These are phyloP conservation scores for Lineus longissimus DNA, from an alignment of 1,140 invertebrate species.

Conservation along the genomic window DNA sequence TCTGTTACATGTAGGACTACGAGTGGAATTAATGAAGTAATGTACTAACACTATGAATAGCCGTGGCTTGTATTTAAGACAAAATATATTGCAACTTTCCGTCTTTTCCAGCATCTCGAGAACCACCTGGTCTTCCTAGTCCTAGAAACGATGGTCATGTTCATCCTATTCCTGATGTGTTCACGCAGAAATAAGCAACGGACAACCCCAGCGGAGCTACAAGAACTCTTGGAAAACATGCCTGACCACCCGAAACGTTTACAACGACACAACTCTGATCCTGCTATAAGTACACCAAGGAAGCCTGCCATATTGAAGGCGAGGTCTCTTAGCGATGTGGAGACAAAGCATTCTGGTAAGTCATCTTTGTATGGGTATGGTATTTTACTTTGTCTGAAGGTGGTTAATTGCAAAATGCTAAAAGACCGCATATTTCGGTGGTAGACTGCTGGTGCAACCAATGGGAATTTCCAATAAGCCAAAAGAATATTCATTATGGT, in stretches of 20 bases:
- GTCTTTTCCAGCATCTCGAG: conserved; percentile 54
- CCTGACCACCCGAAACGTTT: conserved; percentile 12
- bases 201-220: conserved; percentile 24
- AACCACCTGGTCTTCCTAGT: conserved; percentile 58
- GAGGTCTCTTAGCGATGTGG: neutral
- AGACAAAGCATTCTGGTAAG: neutral
- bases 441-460: no score
- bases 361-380: neutral
- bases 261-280: neutral
- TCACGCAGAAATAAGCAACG: conserved; percentile 34
- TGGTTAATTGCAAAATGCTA: neutral
- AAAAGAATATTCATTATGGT: no score
- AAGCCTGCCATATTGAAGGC: neutral
- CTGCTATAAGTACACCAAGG: neutral
- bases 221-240: conserved; percentile 25
- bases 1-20: no score
- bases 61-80: no score
- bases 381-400: neutral
- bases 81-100: no score
- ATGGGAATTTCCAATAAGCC: no score
- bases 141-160: conserved; percentile 57
- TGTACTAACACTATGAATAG: no score
- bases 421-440: neutral
- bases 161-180: conserved; percentile 56
- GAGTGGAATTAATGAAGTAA: no score